Evolutionary conservation across 1,140 invertebrate genomes (phyloP), one percentile per base, ranked within the genome.

Genomic region (Papilio machaon): DNA sequence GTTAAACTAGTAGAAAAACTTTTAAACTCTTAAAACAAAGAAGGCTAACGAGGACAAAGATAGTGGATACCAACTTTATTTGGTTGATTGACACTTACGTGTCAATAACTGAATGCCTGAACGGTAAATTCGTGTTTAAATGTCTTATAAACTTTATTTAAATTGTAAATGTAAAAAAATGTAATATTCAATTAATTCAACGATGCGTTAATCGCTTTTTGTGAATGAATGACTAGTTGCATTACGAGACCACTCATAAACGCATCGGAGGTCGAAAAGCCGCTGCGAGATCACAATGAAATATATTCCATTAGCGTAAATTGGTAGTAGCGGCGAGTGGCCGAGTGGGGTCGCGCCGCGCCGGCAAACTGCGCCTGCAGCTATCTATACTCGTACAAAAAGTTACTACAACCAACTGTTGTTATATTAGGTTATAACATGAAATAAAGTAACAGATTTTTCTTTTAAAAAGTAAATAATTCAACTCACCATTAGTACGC

Each of bases 251-350:
- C 80, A 85, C 81, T 82, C 47, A 23, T 80, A 83, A 88, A 81
- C 81, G 83, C 84, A 83, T 60, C 82, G 76, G 74, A 81, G 75
- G 79, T 78, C 86, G 83, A 81, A 82, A 83, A 86, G 84, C 81
- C 84, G 86, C 83, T 86, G 85, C 87, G 85, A 86, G 87, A 89
- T 92, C 85, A 82, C 87, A 92, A 89, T 91, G 86, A 91, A 91
- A 92, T 91, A 92, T 91, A 91, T 91, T 94, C 90, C 92, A 94
- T 92, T 92, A 92, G 85, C 85, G 91, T 90, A 92, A 79, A 94
- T 94, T 91, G 90, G 86, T 89, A 90, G 84, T 83, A 81, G 86
- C 86, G 83, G 82, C 82, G 85, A 88, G 87, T 90, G 87, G 86
- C 83, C 86, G 87, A 86, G 85, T 84, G 49, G 49, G 2, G 49